phyloP scores from a whole-genome alignment of 2,888 invertebrate genomes.

The Macrosoma leucophasiata region DNA sequence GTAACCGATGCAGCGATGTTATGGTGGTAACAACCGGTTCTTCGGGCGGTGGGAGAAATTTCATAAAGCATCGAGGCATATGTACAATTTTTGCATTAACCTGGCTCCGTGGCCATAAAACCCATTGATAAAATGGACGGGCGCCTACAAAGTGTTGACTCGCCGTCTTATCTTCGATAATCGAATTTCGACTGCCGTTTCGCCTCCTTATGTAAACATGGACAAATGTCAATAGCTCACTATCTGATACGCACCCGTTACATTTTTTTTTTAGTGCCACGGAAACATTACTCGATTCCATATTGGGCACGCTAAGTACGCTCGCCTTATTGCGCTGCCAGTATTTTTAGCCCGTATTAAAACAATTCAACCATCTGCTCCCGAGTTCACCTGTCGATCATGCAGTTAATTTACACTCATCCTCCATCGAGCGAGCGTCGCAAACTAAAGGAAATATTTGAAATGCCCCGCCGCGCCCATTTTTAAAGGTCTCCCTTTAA shows the following conservation, averaged over 20 bases:
- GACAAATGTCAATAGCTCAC: constrained; percentile 62
- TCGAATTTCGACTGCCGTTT: constrained; percentile 73
- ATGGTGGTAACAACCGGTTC: constrained; percentile 27
- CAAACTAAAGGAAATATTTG: constrained; percentile 61
- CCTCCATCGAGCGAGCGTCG: constrained; percentile 44
- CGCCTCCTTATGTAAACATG: constrained; percentile 67
- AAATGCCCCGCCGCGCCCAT: constrained; percentile 46
- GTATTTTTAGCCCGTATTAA: constrained; percentile 66
- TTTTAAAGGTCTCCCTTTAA: constrained; percentile 39
- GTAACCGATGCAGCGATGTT: constrained; percentile 19
- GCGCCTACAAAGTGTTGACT: constrained; percentile 64
- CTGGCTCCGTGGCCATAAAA: constrained; percentile 40
- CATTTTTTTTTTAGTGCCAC: constrained; percentile 50
- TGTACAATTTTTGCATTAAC: constrained; percentile 52
- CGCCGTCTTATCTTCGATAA: constrained; percentile 58
- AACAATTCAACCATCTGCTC: constrained; percentile 68
- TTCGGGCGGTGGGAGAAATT: constrained; percentile 24
- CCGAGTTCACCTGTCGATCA: constrained; percentile 66
- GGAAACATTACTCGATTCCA: constrained; percentile 50
- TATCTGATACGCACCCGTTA: constrained; percentile 65
- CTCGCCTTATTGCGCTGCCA: constrained; percentile 36
- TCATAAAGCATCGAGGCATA: constrained; percentile 21
- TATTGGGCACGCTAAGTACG: constrained; percentile 44
- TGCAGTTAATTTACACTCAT: constrained; percentile 59
- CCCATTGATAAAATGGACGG: constrained; percentile 53